Evolutionary conservation across 2,113 vertebrate species (phyloP), one percentile per base, ranked within the genome.

Genomic region (Calyptommatus sinebrachiatus): DNA sequence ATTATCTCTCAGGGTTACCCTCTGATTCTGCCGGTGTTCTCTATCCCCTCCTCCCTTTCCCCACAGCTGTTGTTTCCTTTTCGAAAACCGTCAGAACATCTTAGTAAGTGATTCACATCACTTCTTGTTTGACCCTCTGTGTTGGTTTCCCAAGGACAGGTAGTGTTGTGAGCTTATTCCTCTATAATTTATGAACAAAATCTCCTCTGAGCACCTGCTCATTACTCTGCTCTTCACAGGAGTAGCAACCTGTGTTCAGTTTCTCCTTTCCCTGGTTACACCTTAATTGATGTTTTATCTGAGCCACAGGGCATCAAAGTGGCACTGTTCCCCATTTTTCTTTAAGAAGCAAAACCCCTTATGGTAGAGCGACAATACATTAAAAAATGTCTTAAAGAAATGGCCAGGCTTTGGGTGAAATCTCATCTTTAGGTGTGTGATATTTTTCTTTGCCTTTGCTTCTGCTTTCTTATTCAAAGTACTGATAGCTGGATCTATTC

Each of bases 191-290:
- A 71, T 57, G 72, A 31, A 35, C 50, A 77, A 68, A 66, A 81
- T 4, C 57, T 73, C 79, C 62, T 68, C 28, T 77, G 74, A 63
- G 16, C 65, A 69, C 80, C 29, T 50, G 2, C 62, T 77, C 8
- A 81, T 79, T 71, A 48, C 74, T 65, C 20, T n/a, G 62, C 65
- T 67, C n/a, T 77, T 50, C 35, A 63, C 22, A 73, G 8, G 35
- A 77, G 45, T 28, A 70, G 29, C 68, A 12, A 65, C 45, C 20
- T 46, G 45, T 35, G 28, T 35, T 69, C 62, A 84, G 29, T 71
- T 79, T 71, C 81, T 62, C 46, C 61, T 46, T 21, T 48, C 73
- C 53, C 45, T 50, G 71, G 61, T 66, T 67, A n/a, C 26, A 21
- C 65, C 31, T 76, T 65, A 66, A 22, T n/a, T 28, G 73, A 14